Base-by-base conservation (phyloP, 2,113 vertebrate species). In the Phalacrocorax carbo region DNA sequence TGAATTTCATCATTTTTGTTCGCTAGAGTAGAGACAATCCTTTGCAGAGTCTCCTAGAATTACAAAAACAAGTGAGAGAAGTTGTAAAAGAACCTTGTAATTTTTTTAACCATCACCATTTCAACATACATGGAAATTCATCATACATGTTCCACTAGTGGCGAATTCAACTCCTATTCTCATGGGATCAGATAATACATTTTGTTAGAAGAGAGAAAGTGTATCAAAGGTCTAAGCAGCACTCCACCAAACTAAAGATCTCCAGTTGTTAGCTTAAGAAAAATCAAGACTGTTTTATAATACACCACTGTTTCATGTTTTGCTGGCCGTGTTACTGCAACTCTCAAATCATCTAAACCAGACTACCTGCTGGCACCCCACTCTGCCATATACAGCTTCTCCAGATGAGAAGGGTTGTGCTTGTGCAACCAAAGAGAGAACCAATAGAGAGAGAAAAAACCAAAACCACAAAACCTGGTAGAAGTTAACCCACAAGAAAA, bases 1-100 rank as follows among this genome's bases (percentile, higher is more conserved):
- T 99, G 98, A 55, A 99, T 99, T 97, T 99, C 99, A 93, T 99
- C 98, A 88, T 99, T 99, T 98, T 99, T 99, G 98, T 97, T 99
- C 49, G 99, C 98, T 85, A 99, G 97, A 21, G 99, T 99, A 97
- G 98, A 98, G 76, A 99, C 99, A 97, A 99, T 99, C 97, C 99
- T 98, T 90, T 98, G 98, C 91, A 99, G 98, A 88, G 99, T 99
- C 97, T 99, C 99, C 99, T 99, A 96, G 48, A 78, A 98, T 96
- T 62, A n/a, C 69, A 96, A 92, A 83, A 95, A 94, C 27, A 51
- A 88, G 15, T 1, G 0, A 77, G 27, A 88, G 29, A 86, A 82
- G 11, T 29, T 70, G 42, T 60, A 85, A 80, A 23, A 92, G 3
- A 40, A 23, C 16, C 23, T 21, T 49, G 36, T 55, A 19, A 13